phyloP scores from a whole-genome alignment of 2,113 vertebrate species.

The Toxostoma redivivum region DNA sequence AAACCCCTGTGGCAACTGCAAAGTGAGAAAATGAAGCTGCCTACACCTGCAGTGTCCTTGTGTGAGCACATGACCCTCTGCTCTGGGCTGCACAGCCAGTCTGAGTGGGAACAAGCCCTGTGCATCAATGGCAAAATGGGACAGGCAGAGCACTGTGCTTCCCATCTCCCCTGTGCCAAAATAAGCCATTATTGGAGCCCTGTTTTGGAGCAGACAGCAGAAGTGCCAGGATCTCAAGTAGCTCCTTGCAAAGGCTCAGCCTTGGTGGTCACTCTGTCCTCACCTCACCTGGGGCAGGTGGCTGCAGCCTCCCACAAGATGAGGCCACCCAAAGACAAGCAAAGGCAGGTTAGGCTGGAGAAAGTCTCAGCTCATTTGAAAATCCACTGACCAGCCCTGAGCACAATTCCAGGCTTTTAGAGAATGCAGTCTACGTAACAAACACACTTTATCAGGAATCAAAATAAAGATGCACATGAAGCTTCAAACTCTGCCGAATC shows the following conservation, averaged over 20 bases:
- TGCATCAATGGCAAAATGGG: not conserved
- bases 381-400: not conserved
- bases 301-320: not conserved
- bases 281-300: not conserved
- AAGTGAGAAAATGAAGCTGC: not conserved
- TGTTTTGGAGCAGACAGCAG: not conserved
- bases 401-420: not conserved
- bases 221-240: not conserved
- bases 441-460: not conserved
- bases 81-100: not conserved
- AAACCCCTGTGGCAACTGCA: not conserved
- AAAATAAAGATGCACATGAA: not conserved
- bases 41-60: not conserved
- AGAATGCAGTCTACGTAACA: not conserved
- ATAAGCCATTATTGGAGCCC: not conserved
- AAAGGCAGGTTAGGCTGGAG: not conserved
- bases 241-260: not conserved
- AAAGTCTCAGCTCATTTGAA: not conserved
- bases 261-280: rapidly evolving
- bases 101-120: not conserved
- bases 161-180: not conserved
- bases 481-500: not conserved
- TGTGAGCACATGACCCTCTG: not conserved
- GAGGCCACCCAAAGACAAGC: not conserved
- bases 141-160: not conserved